phyloP scores from a whole-genome alignment of 2,888 invertebrate species.

The Calephelis perditalis region DNA sequence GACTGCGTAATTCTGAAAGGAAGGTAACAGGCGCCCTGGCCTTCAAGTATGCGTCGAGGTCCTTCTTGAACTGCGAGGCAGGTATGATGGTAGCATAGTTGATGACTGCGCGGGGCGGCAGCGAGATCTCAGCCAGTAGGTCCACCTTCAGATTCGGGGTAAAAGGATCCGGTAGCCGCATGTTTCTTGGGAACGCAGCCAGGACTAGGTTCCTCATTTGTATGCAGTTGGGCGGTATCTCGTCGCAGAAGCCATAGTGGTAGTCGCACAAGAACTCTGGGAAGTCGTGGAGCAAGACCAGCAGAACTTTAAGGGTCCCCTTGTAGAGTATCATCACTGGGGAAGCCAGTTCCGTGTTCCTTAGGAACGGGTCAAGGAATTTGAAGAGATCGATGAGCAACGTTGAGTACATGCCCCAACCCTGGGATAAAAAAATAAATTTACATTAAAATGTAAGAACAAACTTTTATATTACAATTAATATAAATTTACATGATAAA shows the following conservation, averaged over 20 bases:
- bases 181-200: conserved; percentile 98
- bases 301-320: conserved; percentile 94
- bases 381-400: conserved; percentile 96
- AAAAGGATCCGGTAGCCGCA: conserved; percentile 99
- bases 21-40: conserved; percentile 97
- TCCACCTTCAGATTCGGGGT: conserved; percentile 98
- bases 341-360: conserved; percentile 97
- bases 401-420: conserved; percentile 98
- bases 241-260: conserved; percentile 99
- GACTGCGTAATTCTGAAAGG: conserved; percentile 93
- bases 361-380: conserved; percentile 96
- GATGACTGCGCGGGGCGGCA: conserved; percentile 92
- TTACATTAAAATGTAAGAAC: not conserved
- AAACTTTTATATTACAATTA: too few relatives aligned
- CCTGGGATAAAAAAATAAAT: conserved; percentile 55
- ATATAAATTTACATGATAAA: too few relatives aligned
- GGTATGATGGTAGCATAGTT: conserved; percentile 93
- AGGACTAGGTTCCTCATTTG: conserved; percentile 98
- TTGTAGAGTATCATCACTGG: conserved; percentile 96
- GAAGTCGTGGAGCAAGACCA: conserved; percentile 98
- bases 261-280: conserved; percentile 99
- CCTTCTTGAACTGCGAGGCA: conserved; percentile 93
- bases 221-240: conserved; percentile 99
- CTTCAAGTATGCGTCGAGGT: conserved; percentile 97
- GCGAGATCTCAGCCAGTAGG: conserved; percentile 91